Evolutionary conservation across 92 coral and sea anemone species (phyloP).

Genomic region (Diadumene lineata): DNA sequence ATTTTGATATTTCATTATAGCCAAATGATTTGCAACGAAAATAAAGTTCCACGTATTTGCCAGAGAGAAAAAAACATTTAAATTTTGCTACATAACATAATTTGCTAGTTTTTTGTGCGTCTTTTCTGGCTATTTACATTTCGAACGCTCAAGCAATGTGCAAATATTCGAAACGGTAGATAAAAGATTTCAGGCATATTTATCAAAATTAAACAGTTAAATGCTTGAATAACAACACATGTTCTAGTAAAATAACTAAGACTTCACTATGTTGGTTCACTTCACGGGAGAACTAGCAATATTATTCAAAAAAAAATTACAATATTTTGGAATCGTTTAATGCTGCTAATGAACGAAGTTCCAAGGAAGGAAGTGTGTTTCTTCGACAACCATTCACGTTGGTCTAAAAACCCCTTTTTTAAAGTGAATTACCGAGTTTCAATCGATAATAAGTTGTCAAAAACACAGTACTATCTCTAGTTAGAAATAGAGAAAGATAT

Average conservation of each 20-base stretch:
- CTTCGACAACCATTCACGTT: conserved; percentile 33
- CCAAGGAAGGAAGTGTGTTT: conserved; percentile 16
- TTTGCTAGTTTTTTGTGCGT: neutral
- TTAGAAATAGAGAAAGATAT: neutral
- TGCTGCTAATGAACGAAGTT: neutral
- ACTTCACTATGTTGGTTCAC: neutral
- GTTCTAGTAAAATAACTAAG: neutral
- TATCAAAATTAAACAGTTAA: neutral
- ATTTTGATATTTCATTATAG: too few species aligned
- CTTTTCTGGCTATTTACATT: neutral
- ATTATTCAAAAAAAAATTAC: neutral
- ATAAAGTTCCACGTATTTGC: neutral
- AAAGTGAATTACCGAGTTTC: neutral
- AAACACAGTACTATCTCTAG: conserved; percentile 13
- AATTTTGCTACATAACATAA: neutral
- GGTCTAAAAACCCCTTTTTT: neutral
- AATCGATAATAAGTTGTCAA: neutral
- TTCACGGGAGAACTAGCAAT: neutral
- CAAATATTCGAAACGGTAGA: too few species aligned
- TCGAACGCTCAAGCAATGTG: neutral
- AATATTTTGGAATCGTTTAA: neutral
- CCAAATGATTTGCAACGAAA: neutral
- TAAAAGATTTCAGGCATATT: neutral
- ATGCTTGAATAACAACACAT: neutral
- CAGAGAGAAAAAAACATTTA: neutral